phyloP scores from a whole-genome alignment of 2,113 vertebrate genomes.

The Manacus vitellinus region DNA sequence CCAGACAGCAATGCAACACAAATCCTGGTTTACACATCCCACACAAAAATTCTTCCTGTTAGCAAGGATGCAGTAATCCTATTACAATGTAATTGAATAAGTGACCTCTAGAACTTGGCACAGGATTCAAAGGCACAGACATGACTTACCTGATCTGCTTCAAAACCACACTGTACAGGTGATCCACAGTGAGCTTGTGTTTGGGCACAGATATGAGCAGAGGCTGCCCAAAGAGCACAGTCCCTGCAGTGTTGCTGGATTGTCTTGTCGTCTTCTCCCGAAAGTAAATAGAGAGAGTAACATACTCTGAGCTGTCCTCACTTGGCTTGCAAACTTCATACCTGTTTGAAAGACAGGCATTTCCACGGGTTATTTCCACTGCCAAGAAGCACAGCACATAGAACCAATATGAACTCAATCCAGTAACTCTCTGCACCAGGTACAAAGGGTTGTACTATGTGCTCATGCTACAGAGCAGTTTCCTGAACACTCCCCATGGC shows the following conservation, averaged over 20 bases:
- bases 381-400: background rate
- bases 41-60: background rate
- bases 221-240: slow-evolving; percentile 91
- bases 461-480: background rate
- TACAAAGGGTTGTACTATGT: background rate
- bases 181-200: slow-evolving; percentile 85
- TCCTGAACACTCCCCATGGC: background rate
- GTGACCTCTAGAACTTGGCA: background rate
- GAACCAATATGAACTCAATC: background rate
- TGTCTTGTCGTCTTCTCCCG: slow-evolving; percentile 88
- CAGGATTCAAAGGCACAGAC: background rate
- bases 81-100: background rate
- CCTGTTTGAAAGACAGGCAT: slow-evolving; percentile 69
- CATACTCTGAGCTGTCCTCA: slow-evolving; percentile 57
- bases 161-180: slow-evolving; percentile 84
- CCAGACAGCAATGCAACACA: background rate
- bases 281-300: slow-evolving; percentile 92
- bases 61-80: background rate
- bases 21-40: background rate
- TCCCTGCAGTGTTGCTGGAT: slow-evolving; percentile 79
- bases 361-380: background rate
- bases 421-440: background rate
- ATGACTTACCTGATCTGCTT: slow-evolving; percentile 87
- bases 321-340: slow-evolving; percentile 81
- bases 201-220: slow-evolving; percentile 87